Evolutionary conservation across 2,888 invertebrate genomes (phyloP).

Genomic region (Chironomus riparius): DNA sequence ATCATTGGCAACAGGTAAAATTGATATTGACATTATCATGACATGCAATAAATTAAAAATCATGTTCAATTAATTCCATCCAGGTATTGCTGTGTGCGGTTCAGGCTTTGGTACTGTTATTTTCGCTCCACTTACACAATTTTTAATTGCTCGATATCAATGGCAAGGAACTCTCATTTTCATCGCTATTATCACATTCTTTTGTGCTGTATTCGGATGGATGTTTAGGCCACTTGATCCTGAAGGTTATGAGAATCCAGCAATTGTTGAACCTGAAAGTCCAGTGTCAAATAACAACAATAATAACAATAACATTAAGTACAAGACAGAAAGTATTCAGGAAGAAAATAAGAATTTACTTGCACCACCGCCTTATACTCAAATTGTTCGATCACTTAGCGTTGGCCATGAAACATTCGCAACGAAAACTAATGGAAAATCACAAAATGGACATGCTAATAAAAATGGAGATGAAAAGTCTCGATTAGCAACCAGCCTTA

Average conservation of each 20-base stretch:
- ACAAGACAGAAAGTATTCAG: no score
- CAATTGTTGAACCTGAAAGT: background rate
- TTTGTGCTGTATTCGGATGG: slow-evolving; percentile 82
- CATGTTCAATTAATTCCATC: background rate
- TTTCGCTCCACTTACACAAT: slow-evolving; percentile 47
- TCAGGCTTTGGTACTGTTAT: slow-evolving; percentile 60
- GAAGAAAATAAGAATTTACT: slow-evolving; percentile 30
- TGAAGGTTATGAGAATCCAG: slow-evolving; percentile 16
- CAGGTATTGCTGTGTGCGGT: slow-evolving; percentile 57
- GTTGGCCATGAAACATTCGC: slow-evolving; percentile 28
- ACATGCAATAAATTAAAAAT: background rate
- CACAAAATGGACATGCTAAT: slow-evolving; percentile 30
- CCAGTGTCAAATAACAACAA: background rate
- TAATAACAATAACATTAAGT: slow-evolving; percentile 4
- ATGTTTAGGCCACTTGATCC: slow-evolving; percentile 74
- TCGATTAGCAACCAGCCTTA: slow-evolving; percentile 59
- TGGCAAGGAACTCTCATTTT: slow-evolving; percentile 55
- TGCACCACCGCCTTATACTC: slow-evolving; percentile 23
- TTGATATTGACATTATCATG: background rate
- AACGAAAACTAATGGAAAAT: slow-evolving; percentile 1
- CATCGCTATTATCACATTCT: slow-evolving; percentile 50
- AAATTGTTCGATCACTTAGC: slow-evolving; percentile 32
- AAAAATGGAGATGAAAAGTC: slow-evolving; percentile 30
- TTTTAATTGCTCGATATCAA: slow-evolving; percentile 45
- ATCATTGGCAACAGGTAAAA: slow-evolving; percentile 80